Evolutionary conservation across 1,140 invertebrate species (phyloP).

Genomic region (Potamilus streckersoni): DNA sequence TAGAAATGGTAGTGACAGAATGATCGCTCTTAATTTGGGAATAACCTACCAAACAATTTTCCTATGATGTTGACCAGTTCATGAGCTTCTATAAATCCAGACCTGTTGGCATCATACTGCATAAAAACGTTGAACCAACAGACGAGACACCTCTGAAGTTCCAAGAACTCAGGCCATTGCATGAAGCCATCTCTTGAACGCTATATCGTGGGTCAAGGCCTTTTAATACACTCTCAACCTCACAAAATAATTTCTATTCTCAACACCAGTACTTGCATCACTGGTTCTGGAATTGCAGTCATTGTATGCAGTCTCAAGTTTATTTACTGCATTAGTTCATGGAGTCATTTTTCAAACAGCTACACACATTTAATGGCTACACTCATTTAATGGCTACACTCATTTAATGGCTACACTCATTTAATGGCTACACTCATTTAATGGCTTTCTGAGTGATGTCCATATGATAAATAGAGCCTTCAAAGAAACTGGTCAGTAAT

Average conservation of each 20-base stretch:
- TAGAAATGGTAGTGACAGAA: not conserved
- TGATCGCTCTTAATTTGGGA: not conserved
- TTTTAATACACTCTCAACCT: slow-evolving; percentile 12
- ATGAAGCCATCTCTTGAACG: slow-evolving; percentile 59
- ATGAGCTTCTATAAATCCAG: slow-evolving; percentile 53
- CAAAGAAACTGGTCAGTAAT: too few species aligned
- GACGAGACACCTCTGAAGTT: slow-evolving; percentile 58
- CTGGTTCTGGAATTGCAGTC: not conserved
- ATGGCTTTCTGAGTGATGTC: too few species aligned
- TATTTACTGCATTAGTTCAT: not conserved
- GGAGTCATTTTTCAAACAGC: not conserved
- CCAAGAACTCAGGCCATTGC: slow-evolving; percentile 60
- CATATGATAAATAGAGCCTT: too few species aligned
- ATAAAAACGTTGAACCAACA: slow-evolving; percentile 53
- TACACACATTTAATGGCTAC: too few species aligned
- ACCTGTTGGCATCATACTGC: slow-evolving; percentile 50
- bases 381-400: too few species aligned
- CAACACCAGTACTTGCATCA: not conserved
- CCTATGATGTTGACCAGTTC: slow-evolving; percentile 51
- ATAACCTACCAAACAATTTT: slow-evolving; percentile 48
- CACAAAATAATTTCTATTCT: not conserved
- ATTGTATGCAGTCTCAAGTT: not conserved
- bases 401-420: too few species aligned
- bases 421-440: not conserved
- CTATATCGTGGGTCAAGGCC: slow-evolving; percentile 26